phyloP scores from a whole-genome alignment of 35 echinoderm and acorn worm genomes.

The Heliocidaris erythrogramma region DNA sequence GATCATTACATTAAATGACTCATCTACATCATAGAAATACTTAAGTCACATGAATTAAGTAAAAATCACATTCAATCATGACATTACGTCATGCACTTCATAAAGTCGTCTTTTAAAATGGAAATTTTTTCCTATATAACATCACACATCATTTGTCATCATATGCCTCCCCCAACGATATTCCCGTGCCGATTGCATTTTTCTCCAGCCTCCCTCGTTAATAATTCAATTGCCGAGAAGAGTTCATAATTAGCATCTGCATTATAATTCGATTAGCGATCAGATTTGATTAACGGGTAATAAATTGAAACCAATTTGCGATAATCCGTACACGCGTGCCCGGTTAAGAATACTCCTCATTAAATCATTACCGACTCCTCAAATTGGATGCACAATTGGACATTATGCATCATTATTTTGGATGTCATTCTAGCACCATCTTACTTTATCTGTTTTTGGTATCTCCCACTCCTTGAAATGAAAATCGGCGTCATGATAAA shows the following conservation, averaged over 20 bases:
- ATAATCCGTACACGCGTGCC: background rate
- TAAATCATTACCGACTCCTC: background rate
- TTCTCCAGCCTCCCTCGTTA: background rate
- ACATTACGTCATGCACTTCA: background rate
- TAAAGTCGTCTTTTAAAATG: background rate
- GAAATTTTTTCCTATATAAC: background rate
- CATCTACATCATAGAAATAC: too few relatives aligned
- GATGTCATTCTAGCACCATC: too few relatives aligned
- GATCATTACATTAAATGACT: too few relatives aligned
- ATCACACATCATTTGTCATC: background rate
- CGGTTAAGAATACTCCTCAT: background rate
- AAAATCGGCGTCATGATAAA: background rate
- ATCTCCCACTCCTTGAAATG: background rate
- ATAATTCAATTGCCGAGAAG: background rate
- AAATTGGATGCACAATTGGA: background rate
- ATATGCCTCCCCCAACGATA: background rate
- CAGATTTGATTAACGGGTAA: conserved; percentile 9
- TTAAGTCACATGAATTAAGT: too few relatives aligned
- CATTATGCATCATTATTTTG: background rate
- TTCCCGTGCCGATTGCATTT: background rate
- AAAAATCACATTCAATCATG: too few relatives aligned
- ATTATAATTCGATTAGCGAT: conserved; percentile 13
- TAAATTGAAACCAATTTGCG: conserved; percentile 10
- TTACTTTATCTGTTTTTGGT: too few relatives aligned
- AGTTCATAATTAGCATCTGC: background rate